Base-by-base conservation (phyloP, 2,888 invertebrate species). In the Megaustenia siamemsis region DNA sequence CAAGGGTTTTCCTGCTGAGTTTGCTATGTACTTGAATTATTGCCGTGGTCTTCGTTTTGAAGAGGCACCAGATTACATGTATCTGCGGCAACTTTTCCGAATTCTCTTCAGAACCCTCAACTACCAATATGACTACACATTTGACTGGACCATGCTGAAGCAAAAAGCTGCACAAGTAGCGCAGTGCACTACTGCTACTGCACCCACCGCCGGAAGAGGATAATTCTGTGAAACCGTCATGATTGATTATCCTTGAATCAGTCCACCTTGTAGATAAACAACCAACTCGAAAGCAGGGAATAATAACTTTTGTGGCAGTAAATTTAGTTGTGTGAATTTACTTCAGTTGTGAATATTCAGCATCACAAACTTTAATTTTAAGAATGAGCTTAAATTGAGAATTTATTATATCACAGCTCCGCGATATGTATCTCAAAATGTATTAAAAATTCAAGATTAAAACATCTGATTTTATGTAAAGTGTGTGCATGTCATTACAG, bases 11-110 rank as follows among this genome's bases (percentile, higher is more conserved):
- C 99, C 99, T 91, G 98, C 99, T 85, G 99, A 99, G 95, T 99
- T 99, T 95, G 97, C 99, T 90, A 99, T 99, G 99, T 99, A 99
- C 95, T 96, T 99, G 95, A 99, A 99, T 95, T 99, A 99, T 95
- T 98, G 98, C 95, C 97, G 99, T 94, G 99, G 98, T 85, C 96
- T 99, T 93, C 96, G 98, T 91, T 99, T 99, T 95, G 99, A 99
- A 94, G 99, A 99, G 95, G 96, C 97, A 87, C 99, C 99, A 32
- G 99, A 99, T 95, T 99, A 99, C 95, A 99, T 99, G 98, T 99
- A 99, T 95, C 96, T 99, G 93, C 97, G 99, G 94, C 99, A 99
- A 95, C 95, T 98, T 94, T 98, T 97, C 96, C 97, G 99, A 94
- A 99, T 99, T 94, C 96, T 99, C 94, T 99, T 99, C 96, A 97